A percentile compares a stretch with the other conserved stretches of the same genome.
Conservation (phyloP, 2,113 vertebrate species). For the Hiodon tergisus region DNA sequence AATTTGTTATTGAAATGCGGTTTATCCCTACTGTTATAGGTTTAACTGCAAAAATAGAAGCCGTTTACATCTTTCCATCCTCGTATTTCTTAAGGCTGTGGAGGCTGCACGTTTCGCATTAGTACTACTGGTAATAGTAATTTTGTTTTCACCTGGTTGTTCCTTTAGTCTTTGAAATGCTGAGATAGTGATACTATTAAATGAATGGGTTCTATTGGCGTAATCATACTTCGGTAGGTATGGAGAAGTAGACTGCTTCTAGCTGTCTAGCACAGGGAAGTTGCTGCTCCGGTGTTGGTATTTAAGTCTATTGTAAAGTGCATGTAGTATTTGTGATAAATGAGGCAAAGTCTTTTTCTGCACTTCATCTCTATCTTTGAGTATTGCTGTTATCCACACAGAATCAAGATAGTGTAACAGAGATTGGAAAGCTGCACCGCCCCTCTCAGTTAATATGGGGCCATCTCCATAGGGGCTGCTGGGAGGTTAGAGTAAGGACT, state of each 20-base stretch:
- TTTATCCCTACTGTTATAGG: no score
- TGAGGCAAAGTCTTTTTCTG: neutral
- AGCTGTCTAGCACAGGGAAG: neutral
- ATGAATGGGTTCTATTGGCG: neutral
- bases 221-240: neutral
- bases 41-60: no score
- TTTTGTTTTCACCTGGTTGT: neutral
- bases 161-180: neutral
- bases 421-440: no score
- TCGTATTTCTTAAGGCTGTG: no score
- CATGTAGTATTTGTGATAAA: neutral
- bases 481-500: no score
- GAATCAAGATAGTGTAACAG: neutral
- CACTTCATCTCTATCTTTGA: neutral
- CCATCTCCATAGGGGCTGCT: no score
- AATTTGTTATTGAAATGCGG: no score
- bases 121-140: neutral
- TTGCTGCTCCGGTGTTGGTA: no score
- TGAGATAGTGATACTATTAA: neutral
- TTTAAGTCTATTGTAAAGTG: neutral
- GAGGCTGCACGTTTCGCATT: no score
- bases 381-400: neutral
- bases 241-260: neutral
- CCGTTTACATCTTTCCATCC: no score
- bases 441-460: no score